Evolutionary conservation across 2,113 vertebrate species (phyloP), one percentile per base, ranked within the genome.

Genomic region (Alaudala cheleensis): DNA sequence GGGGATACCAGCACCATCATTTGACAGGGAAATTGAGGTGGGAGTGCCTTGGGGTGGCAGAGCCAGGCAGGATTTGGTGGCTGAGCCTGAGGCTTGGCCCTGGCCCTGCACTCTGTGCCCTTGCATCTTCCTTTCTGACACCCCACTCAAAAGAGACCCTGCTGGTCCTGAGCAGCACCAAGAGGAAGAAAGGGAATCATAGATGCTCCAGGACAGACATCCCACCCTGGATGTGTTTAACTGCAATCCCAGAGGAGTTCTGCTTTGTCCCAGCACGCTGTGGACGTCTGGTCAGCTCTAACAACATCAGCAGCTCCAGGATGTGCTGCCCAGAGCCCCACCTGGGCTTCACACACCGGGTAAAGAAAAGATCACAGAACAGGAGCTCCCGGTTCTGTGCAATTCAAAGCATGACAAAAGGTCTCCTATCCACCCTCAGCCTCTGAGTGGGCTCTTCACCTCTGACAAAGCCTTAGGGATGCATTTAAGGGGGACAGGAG

Each of bases 241-340:
- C 8, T 45, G 60, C 31, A 65, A 16, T 60, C 10, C 17, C 40
- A 58, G 39, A 62, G 29, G 4, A 58, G 20, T 19, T 10, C n/a
- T 78, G 51, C 40, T 71, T 6, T 0, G 3, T 14, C 44, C 78
- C 20, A 31, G 20, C 49, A 53, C 1, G 6, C 40, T 34, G 26
- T 47, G 47, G 47, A 29, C 47, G 56, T 23, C 56, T 82, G 50
- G 50, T 18, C 70, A 81, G 26, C 65, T 65, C 56, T 40, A 45
- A 42, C 20, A 22, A 19, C 34, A 54, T 3, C 23, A 31, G 19
- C 77, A 76, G n/a, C 78, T 66, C 26, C 53, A 49, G 40, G 14
- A 17, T 4, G 1, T 23, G 34, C 25, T 60, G 58, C 45, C 50
- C 0, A 0, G 58, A 83, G 31, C 60, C 50, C 42, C 28, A 58